Evolutionary conservation across 1,140 invertebrate species (phyloP).

Genomic region (Mamestra configurata): DNA sequence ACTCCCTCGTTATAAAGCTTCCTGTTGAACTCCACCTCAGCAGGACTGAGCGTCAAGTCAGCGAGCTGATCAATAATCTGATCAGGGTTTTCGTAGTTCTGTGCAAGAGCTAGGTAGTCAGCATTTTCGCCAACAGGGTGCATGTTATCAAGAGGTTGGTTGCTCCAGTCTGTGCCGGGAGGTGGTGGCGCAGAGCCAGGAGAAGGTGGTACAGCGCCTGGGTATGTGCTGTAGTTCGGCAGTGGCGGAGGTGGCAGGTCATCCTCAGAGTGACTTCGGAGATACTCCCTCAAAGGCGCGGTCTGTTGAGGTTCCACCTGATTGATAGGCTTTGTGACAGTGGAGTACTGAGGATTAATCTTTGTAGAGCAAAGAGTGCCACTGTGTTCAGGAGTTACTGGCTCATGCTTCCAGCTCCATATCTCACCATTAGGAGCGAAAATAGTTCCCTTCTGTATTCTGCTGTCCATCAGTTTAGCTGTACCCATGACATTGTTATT

Average conservation of each 20-base stretch:
- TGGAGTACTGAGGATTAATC: constrained; percentile 83
- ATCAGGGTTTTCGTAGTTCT: constrained; percentile 70
- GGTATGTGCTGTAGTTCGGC: constrained; percentile 87
- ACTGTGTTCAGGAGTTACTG: constrained; percentile 79
- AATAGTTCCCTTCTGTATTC: constrained; percentile 86
- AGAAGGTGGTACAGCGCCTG: constrained; percentile 76
- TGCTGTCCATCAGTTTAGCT: constrained; percentile 79
- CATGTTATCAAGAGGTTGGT: constrained; percentile 60
- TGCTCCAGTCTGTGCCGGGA: constrained; percentile 63
- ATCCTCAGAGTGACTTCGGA: constrained; percentile 78
- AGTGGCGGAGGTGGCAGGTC: constrained; percentile 80
- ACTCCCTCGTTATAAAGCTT: constrained; percentile 84
- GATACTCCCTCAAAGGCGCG: constrained; percentile 80
- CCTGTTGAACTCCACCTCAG: constrained; percentile 82
- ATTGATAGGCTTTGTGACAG: constrained; percentile 79
- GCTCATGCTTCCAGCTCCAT: constrained; percentile 87
- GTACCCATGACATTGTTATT: constrained; percentile 84
- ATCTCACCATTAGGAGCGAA: constrained; percentile 87
- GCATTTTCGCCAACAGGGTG: constrained; percentile 60
- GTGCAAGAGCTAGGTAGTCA: constrained; percentile 61
- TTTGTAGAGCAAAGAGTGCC: constrained; percentile 83
- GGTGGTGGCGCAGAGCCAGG: constrained; percentile 67
- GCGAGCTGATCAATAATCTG: constrained; percentile 78
- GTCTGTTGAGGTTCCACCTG: constrained; percentile 84
- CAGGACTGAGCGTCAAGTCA: constrained; percentile 77